Base-by-base conservation (phyloP, 2,113 vertebrate species). In the Sinocyclocheilus rhinocerous region DNA sequence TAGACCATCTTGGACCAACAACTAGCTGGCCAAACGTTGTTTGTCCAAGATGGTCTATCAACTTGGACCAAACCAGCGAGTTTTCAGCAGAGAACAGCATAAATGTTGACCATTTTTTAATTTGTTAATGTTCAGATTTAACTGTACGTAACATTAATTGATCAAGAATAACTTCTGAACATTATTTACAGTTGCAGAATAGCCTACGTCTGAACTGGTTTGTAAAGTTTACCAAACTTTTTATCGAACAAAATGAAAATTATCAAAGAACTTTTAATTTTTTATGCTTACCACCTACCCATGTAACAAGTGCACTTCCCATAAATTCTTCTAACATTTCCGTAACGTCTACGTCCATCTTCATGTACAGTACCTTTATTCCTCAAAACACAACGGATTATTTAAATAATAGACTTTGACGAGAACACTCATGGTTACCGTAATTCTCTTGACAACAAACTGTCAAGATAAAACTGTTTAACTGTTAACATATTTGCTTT, bases 311-410 rank as follows among this genome's bases (percentile, higher is more conserved):
- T 48, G 95, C 92, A 84, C 95, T 94, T 29, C 88, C 93, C 93
- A 95, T 92, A 89, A 96, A 96, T 81, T 94, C 95, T 59, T 95
- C 94, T 92, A 96, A 90, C 87, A 90, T 93, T 88, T 95, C 94
- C 89, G 90, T 89, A 42, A 92, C 89, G 84, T 89, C 87, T 12
- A 86, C 90, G 77, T 95, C 94, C 95, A 95, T 96, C 80, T 87
- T 90, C 72, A 36, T 83, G 73, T 26, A 76, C 73, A 15, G 42
- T 63, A 22, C 63, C 78, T 86, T 26, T 72, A n/a, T 24, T 55
- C 76, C 63, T 55, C 24, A 36, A 24, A 84, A 63, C 24, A 69
- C 42, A 67, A 20, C 6, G 16, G 29, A 57, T 57, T 22, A 22
- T 67, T 85, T 59, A 73, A 73, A 65, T 73, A 76, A 84, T 5